A percentile compares a stretch with the other conserved stretches of the same genome.
phyloP scores from a whole-genome alignment of 2,797 vertebrate species.

The Garrulus glandarius region DNA sequence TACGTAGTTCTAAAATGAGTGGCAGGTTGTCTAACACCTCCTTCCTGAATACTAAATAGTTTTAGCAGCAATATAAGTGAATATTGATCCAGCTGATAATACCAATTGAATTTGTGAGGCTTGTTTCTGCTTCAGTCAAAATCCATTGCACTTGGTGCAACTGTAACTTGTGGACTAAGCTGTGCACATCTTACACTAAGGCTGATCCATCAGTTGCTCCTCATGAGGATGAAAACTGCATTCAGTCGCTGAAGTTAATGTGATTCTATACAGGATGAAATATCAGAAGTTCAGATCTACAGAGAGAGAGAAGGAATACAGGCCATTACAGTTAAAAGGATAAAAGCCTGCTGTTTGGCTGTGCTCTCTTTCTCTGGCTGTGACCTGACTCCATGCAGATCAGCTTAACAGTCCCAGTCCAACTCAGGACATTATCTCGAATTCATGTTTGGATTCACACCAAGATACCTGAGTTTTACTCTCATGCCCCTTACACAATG shows the following conservation, averaged over 20 bases:
- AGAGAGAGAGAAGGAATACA: background rate
- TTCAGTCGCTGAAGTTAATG: background rate
- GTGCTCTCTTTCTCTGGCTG: background rate
- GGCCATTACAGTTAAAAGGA: background rate
- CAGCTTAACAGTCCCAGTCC: background rate
- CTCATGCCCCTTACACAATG: fast-evolving
- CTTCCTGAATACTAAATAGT: background rate
- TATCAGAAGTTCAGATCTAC: background rate
- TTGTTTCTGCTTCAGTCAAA: background rate
- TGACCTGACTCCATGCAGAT: background rate
- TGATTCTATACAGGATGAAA: background rate
- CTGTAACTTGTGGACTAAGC: background rate
- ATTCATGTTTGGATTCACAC: background rate
- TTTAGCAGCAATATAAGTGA: background rate
- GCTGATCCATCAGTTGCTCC: background rate
- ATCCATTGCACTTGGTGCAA: background rate
- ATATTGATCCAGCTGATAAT: background rate
- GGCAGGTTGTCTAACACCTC: background rate
- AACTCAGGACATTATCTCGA: background rate
- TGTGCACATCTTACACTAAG: background rate
- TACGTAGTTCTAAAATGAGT: background rate
- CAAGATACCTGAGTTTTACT: background rate
- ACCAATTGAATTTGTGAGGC: background rate
- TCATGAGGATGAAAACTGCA: background rate
- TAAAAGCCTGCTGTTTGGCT: background rate